These are phyloP conservation scores for Myathropa florea DNA, from an alignment of 2,888 invertebrate genomes.

Conservation along the genomic window DNA sequence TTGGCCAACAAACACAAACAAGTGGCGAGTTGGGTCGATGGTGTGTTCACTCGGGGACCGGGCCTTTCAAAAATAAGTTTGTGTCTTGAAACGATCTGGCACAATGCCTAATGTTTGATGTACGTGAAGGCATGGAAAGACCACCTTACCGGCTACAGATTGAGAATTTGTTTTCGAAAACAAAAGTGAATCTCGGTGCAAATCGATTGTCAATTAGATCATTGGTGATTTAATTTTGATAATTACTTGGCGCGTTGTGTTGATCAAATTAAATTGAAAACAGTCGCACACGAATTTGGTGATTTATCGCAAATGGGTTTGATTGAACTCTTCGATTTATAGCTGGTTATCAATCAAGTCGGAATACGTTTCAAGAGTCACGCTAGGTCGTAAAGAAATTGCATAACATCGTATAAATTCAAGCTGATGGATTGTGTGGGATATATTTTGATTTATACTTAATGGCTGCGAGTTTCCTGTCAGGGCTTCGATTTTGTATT, in stretches of 20 bases:
- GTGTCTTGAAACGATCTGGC: conserved; percentile 48
- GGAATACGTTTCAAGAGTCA: background rate
- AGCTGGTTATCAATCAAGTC: conserved; percentile 10
- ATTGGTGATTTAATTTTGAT: conserved; percentile 35
- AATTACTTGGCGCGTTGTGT: conserved; percentile 23
- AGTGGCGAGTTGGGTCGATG: conserved; percentile 27
- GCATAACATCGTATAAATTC: background rate
- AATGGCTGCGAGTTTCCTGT: too few relatives aligned
- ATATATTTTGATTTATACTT: too few relatives aligned
- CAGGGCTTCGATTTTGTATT: too few relatives aligned
- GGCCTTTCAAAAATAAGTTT: conserved; percentile 58
- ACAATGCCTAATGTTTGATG: conserved; percentile 41
- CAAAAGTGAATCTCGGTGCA: background rate
- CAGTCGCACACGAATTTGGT: background rate
- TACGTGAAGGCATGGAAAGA: conserved; percentile 19
- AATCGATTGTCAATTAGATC: conserved; percentile 55
- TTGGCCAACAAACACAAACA: conserved; percentile 57
- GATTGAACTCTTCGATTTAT: conserved; percentile 3
- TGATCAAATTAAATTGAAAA: background rate
- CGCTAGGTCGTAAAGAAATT: background rate
- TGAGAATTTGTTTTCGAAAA: conserved; percentile 17
- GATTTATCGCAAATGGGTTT: conserved; percentile 22
- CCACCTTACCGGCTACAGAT: conserved; percentile 22
- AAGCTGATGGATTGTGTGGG: background rate
- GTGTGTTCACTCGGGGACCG: conserved; percentile 21